phyloP scores from a whole-genome alignment of 2,113 vertebrate genomes.

The Nannobrachium achirus region DNA sequence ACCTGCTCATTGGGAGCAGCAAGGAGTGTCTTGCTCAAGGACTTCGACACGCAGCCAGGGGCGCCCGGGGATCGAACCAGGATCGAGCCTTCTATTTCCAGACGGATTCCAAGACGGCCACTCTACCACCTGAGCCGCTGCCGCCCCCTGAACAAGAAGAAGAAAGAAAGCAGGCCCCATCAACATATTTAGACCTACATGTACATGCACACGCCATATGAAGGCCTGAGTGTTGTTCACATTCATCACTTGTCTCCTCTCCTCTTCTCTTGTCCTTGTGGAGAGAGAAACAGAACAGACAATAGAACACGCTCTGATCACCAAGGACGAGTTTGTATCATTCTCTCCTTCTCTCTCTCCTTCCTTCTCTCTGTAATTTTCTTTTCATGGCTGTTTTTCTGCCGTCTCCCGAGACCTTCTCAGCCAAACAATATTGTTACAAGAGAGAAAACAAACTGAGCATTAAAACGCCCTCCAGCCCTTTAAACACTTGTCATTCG shows the following conservation, averaged over 20 bases:
- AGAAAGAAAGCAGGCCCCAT: neutral
- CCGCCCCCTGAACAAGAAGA: no score
- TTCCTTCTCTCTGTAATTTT: slow-evolving; percentile 51
- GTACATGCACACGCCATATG: neutral
- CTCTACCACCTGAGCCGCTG: no score
- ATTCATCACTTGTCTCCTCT: slow-evolving; percentile 41
- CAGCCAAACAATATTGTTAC: slow-evolving; percentile 37
- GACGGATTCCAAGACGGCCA: no score
- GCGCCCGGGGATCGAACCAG: no score
- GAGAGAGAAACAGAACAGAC: slow-evolving; percentile 66
- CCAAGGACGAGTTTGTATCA: slow-evolving; percentile 68
- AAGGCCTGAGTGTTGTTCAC: slow-evolving; percentile 29
- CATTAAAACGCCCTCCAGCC: slow-evolving; percentile 68
- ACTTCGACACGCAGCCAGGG: no score
- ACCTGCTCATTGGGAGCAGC: no score
- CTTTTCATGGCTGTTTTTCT: slow-evolving; percentile 70
- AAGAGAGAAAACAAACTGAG: slow-evolving; percentile 60
- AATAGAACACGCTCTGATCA: slow-evolving; percentile 69
- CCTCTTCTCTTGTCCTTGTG: slow-evolving; percentile 65
- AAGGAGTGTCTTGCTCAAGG: no score
- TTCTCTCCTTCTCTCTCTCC: slow-evolving; percentile 37
- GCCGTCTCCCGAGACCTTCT: slow-evolving; percentile 65
- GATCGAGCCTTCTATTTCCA: no score
- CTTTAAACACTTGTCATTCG: slow-evolving; percentile 76
- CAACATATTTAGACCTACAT: neutral